Conservation (phyloP, 2,888 invertebrate genomes). For the Pheosia tremula region DNA sequence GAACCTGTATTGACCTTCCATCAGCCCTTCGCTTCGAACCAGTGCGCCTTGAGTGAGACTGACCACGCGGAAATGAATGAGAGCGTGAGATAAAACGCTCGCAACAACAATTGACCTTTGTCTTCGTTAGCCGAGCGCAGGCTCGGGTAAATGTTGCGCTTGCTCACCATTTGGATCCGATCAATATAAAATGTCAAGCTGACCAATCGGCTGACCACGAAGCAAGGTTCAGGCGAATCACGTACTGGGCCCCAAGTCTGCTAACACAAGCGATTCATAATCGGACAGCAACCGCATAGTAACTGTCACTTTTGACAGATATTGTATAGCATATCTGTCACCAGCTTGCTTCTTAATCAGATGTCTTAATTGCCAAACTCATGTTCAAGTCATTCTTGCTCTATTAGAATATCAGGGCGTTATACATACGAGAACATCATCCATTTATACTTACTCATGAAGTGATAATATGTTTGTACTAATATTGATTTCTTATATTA, state of each 20-base stretch:
- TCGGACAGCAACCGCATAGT: too few species aligned
- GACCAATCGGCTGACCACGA: too few species aligned
- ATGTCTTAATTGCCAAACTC: slow-evolving; percentile 6
- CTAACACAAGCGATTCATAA: too few species aligned
- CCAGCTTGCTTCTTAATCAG: neutral
- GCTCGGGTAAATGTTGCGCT: slow-evolving; percentile 5
- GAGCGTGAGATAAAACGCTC: slow-evolving; percentile 34
- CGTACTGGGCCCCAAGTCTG: too few species aligned
- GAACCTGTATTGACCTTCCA: slow-evolving; percentile 33
- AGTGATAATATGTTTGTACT: too few species aligned
- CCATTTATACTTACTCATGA: too few species aligned
- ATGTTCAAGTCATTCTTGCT: slow-evolving; percentile 1
- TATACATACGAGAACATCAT: neutral
- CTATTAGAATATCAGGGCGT: neutral
- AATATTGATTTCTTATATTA: too few species aligned
- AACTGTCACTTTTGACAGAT: too few species aligned
- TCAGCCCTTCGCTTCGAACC: slow-evolving; percentile 46
- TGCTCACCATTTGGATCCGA: neutral
- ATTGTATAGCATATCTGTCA: too few species aligned
- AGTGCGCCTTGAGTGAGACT: slow-evolving; percentile 48
- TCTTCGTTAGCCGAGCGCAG: slow-evolving; percentile 19
- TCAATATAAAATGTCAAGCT: too few species aligned
- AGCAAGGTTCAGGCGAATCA: too few species aligned
- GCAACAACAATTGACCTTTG: slow-evolving; percentile 44
- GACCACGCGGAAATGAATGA: slow-evolving; percentile 54